Evolutionary conservation across 2,888 invertebrate species (phyloP), one percentile per base, ranked within the genome.

Genomic region (Cosmia trapezina): DNA sequence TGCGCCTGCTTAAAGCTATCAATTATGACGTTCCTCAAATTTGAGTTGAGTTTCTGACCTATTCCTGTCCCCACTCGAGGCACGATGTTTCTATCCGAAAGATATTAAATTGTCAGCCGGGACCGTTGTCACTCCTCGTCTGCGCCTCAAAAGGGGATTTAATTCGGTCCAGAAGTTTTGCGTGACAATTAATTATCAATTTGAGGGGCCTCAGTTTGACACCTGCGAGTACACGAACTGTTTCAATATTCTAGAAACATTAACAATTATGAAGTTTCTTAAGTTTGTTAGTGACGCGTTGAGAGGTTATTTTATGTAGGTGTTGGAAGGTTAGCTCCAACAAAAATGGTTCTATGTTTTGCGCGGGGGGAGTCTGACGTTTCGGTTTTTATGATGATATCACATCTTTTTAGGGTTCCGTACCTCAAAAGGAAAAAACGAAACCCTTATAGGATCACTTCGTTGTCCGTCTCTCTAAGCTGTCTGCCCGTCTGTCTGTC

Each of bases 181-280:
- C 91, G 93, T 91, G 92, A 94, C 95, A 95, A 95, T 96, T 96
- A 95, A 96, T 95, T 95, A 95, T 94, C 94, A 93, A 94, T 94
- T 93, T 93, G 82, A 75, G 86, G 89, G 87, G 88, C 93, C 92
- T 93, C 91, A 91, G 90, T 91, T 92, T 93, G 94, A 92, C 93
- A 93, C 94, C 93, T 93, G 91, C 88, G 89, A 91, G 90, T 79
- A 85, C 81, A 82, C 82, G 78, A 73, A 63, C 74, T 74, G 84
- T 76, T 85, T 86, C 79, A 86, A 84, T 86, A 86, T 80, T 80
- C 61, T 61, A 54, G 71, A 83, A 83, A 81, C 81, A 81, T 86
- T 86, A 78, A 80, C 84, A 82, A 70, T 78, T 83, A 74, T 69
- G 64, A 75, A 80, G 75, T 85, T 84, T 65, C 59, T 33, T 56